Conservation (phyloP, 23 tunicate genomes). For the Trididemnum clinides region DNA sequence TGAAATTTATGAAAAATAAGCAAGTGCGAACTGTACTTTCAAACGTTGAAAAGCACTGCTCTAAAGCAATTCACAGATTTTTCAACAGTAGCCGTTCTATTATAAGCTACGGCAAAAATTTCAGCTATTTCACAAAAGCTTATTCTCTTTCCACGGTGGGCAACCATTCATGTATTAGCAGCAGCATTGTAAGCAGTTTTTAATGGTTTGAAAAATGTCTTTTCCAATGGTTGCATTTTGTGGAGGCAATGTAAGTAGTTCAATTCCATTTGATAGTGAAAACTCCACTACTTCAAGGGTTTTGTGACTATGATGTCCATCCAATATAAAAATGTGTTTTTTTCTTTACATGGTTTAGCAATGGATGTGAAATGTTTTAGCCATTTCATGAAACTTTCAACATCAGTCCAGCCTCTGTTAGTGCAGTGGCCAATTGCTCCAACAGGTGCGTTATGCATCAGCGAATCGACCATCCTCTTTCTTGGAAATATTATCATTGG, state of each 20-base stretch:
- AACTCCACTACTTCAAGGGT: not conserved
- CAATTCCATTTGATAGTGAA: not conserved
- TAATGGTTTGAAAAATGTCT: not conserved
- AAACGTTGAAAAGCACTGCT: too few relatives aligned
- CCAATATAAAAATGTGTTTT: not conserved
- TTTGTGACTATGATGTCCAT: conserved; percentile 9
- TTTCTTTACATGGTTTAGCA: conserved; percentile 8
- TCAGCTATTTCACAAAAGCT: not conserved
- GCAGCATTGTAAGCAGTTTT: not conserved
- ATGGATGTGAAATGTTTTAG: conserved; percentile 1
- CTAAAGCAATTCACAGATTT: conserved; percentile 3
- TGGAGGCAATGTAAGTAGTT: not conserved
- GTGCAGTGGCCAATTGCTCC: conserved; percentile 17
- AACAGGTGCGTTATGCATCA: conserved; percentile 12
- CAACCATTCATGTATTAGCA: not conserved
- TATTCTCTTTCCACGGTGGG: not conserved
- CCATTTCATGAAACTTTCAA: not conserved
- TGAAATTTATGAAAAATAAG: too few relatives aligned
- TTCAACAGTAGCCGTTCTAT: not conserved
- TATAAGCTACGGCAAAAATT: conserved; percentile 8
- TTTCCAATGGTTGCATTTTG: conserved; percentile 13
- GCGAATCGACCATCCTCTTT: not conserved
- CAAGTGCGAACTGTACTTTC: too few relatives aligned
- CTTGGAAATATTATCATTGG: conserved; percentile 5
- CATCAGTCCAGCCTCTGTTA: conserved; percentile 17